Evolutionary conservation across 37 sponge, comb jelly and placozoan species (phyloP).

Genomic region (Beroe ovata): DNA sequence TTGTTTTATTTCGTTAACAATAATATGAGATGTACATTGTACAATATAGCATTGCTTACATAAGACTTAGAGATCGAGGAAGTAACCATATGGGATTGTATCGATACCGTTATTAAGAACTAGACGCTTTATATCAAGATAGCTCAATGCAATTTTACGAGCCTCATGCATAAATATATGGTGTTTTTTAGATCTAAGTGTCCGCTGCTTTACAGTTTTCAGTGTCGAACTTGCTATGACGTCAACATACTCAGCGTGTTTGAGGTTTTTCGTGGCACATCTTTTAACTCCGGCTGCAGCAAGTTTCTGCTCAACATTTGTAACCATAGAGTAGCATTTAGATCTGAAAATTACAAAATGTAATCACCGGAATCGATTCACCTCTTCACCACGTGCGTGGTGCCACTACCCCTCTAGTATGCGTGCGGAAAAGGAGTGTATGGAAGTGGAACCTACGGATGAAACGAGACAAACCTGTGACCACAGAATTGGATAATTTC

Average conservation of each 20-base stretch:
- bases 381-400: too few relatives aligned
- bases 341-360: conserved; percentile 13
- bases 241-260: neutral
- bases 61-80: neutral
- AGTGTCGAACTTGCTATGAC: neutral
- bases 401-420: too few relatives aligned
- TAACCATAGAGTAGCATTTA: conserved; percentile 1
- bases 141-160: neutral
- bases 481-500: conserved; percentile 29
- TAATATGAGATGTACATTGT: neutral
- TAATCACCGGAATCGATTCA: too few relatives aligned
- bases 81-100: conserved; percentile 22
- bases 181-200: neutral
- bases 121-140: conserved; percentile 6
- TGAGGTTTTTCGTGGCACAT: neutral
- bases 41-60: neutral
- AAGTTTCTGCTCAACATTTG: neutral
- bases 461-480: too few relatives aligned
- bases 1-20: neutral
- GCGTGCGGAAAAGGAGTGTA: too few relatives aligned
- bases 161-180: neutral
- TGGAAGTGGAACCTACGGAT: too few relatives aligned
- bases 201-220: neutral
- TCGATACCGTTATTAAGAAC: neutral
- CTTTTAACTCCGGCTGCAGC: conserved; percentile 21